Evolutionary conservation across 2,888 invertebrate species (phyloP).

Genomic region (Salticus scenicus): DNA sequence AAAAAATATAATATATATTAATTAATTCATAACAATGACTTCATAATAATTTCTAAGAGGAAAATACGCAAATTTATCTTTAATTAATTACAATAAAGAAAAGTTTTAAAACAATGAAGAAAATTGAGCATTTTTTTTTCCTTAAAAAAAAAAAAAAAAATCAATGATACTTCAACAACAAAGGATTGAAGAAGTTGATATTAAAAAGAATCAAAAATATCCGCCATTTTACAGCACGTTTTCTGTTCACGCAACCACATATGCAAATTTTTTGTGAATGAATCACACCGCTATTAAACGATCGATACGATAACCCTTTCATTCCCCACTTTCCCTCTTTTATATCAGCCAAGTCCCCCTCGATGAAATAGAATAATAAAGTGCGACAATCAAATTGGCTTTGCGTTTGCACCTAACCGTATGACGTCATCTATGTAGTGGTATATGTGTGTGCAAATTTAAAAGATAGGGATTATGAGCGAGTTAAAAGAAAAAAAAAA

Average conservation of each 20-base stretch:
- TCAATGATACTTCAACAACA: neutral
- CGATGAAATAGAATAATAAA: slow-evolving; percentile 69
- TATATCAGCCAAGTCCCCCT: slow-evolving; percentile 23
- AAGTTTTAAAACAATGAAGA: too few relatives aligned
- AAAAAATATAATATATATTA: too few relatives aligned
- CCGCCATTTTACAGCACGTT: slow-evolving; percentile 61
- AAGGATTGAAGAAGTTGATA: neutral
- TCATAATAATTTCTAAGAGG: too few relatives aligned
- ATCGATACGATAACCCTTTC: slow-evolving; percentile 69
- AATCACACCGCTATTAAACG: slow-evolving; percentile 67
- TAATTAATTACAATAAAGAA: too few relatives aligned
- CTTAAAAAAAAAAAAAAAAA: too few relatives aligned
- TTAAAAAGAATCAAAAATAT: slow-evolving; percentile 14
- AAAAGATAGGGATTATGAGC: slow-evolving; percentile 32
- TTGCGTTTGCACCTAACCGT: slow-evolving; percentile 62
- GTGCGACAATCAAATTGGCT: slow-evolving; percentile 68
- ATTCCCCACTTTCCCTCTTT: slow-evolving; percentile 46
- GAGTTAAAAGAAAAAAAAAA: slow-evolving; percentile 40
- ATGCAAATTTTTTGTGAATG: slow-evolving; percentile 67
- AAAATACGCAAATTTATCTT: too few relatives aligned
- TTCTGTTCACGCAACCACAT: slow-evolving; percentile 34
- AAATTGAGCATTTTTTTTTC: too few relatives aligned
- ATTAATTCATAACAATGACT: too few relatives aligned
- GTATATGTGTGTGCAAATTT: slow-evolving; percentile 27
- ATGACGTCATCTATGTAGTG: slow-evolving; percentile 63